Percentiles rank a stretch among this genome's conserved stretches.
Conservation (phyloP, 2,113 vertebrate species). For the Oreocharis arfaki region DNA sequence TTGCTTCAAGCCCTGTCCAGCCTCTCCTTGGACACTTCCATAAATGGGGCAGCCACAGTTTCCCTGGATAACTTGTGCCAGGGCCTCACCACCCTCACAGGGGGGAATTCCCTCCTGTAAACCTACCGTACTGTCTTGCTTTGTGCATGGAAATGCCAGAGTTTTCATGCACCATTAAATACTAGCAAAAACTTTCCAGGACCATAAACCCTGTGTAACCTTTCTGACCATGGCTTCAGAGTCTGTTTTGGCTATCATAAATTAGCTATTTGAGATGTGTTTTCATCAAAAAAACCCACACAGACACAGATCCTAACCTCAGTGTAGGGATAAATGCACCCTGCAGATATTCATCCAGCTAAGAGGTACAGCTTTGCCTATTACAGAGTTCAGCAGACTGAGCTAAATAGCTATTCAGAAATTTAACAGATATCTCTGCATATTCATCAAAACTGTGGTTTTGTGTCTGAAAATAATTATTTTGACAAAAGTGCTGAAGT, state of each 20-base stretch:
- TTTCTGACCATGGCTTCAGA: not conserved
- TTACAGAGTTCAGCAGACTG: not conserved
- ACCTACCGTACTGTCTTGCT: not conserved
- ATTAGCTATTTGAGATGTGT: not conserved
- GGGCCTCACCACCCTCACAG: accelerated
- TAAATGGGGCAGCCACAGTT: no score
- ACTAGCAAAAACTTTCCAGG: not conserved
- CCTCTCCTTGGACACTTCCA: not conserved
- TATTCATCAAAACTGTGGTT: not conserved
- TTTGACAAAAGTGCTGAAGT: not conserved
- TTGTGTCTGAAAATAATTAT: not conserved
- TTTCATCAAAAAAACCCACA: not conserved
- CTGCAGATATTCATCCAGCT: not conserved
- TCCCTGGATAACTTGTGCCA: not conserved
- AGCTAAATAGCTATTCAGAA: not conserved
- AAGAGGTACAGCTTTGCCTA: not conserved
- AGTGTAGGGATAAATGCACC: not conserved
- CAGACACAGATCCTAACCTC: not conserved
- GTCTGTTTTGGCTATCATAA: not conserved
- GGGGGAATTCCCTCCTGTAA: no score
- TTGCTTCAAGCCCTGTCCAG: not conserved
- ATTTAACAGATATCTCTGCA: not conserved
- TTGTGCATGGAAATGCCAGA: not conserved
- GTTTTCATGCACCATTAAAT: not conserved
- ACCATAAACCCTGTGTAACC: not conserved